phyloP scores from a whole-genome alignment of 2,888 invertebrate genomes.

The Orthonevra nobilis region DNA sequence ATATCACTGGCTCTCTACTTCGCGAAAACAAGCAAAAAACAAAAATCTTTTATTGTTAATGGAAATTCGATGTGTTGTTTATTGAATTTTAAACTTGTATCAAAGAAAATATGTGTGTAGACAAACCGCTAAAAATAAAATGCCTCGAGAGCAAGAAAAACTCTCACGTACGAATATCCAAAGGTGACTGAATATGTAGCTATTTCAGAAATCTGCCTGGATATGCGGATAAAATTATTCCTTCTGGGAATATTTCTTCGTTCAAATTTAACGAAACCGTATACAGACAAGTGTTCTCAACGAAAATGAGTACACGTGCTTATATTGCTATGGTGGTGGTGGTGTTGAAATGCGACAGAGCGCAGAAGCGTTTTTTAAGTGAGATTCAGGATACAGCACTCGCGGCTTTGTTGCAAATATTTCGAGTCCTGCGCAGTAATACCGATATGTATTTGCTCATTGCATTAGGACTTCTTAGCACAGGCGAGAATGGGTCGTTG shows the following conservation, averaged over 20 bases:
- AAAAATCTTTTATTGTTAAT: background rate
- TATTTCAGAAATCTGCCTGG: constrained; percentile 35
- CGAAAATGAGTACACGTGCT: too few relatives aligned
- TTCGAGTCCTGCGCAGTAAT: too few relatives aligned
- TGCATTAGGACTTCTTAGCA: too few relatives aligned
- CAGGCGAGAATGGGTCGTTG: too few relatives aligned
- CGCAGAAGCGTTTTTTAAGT: too few relatives aligned
- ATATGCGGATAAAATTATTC: constrained; percentile 49
- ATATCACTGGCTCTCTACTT: constrained; percentile 88
- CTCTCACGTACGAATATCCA: constrained; percentile 79
- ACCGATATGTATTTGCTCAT: too few relatives aligned
- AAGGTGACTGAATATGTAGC: constrained; percentile 80
- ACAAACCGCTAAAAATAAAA: constrained; percentile 18
- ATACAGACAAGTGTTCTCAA: too few relatives aligned
- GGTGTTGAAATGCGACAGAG: too few relatives aligned
- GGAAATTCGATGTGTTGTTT: too few relatives aligned
- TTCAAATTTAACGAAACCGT: constrained; percentile 30
- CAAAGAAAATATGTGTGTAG: background rate
- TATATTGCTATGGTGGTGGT: too few relatives aligned
- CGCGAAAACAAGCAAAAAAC: constrained; percentile 69
- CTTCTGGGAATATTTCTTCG: constrained; percentile 43
- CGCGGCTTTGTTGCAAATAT: too few relatives aligned
- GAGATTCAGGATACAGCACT: too few relatives aligned
- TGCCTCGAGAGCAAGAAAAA: constrained; percentile 28
- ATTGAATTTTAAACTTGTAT: background rate